These are phyloP conservation scores for Ochotona curzoniae DNA, from an alignment of 2,113 vertebrate species.

Conservation along the genomic window DNA sequence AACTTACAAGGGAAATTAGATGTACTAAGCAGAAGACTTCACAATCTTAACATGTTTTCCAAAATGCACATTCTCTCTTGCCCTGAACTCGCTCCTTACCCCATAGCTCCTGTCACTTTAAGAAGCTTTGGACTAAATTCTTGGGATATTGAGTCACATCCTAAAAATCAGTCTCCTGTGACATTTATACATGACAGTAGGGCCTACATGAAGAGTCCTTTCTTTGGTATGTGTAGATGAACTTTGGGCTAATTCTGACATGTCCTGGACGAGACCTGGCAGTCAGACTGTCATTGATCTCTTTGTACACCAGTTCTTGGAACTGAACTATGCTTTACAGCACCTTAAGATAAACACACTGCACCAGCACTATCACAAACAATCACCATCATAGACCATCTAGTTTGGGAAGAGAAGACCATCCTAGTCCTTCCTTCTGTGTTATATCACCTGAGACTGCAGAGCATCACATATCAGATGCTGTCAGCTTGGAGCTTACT, in stretches of 20 bases:
- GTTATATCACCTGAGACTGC: background rate
- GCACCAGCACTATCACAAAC: background rate
- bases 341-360: background rate
- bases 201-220: background rate
- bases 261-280: background rate
- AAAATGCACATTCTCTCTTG: background rate
- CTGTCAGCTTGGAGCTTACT: background rate
- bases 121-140: background rate
- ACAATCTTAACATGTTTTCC: background rate
- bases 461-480: background rate
- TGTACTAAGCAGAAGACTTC: background rate
- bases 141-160: background rate
- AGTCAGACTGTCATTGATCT: constrained; percentile 1
- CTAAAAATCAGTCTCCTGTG: background rate
- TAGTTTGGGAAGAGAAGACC: background rate
- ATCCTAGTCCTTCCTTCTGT: background rate
- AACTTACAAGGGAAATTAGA: constrained; percentile 23
- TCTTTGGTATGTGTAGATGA: background rate
- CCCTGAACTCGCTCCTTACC: background rate
- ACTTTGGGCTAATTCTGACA: background rate
- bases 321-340: background rate
- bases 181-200: background rate
- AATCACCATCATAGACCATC: background rate
- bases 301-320: background rate
- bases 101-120: background rate